A percentile compares a stretch with the other conserved stretches of the same genome.
Evolutionary conservation across 2,888 invertebrate genomes (phyloP).

Genomic region (Idaea biselata): DNA sequence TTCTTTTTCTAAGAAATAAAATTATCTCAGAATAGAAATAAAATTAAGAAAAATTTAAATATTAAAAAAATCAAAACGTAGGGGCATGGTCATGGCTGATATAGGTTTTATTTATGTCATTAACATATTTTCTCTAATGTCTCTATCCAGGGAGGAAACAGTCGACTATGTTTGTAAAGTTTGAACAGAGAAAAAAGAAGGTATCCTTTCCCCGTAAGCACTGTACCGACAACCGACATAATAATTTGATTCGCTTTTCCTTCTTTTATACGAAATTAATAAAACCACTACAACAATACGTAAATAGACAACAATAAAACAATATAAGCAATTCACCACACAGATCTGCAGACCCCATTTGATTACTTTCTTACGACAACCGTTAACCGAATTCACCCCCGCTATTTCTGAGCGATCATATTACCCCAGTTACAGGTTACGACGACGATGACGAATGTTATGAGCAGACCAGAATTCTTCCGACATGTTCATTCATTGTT

Average conservation of each 20-base stretch:
- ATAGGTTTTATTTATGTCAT: too few species aligned
- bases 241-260: background rate
- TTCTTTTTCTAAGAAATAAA: too few species aligned
- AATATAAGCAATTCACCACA: background rate
- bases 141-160: too few species aligned
- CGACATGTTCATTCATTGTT: conserved; percentile 22
- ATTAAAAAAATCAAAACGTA: too few species aligned
- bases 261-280: conserved; percentile 13
- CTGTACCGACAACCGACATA: too few species aligned
- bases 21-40: too few species aligned
- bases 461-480: conserved; percentile 19
- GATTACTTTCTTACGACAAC: conserved; percentile 6
- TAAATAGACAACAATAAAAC: conserved; percentile 6
- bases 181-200: too few species aligned
- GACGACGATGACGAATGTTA: conserved; percentile 16
- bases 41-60: too few species aligned
- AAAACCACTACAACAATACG: conserved; percentile 3
- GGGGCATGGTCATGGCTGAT: too few species aligned
- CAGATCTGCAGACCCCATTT: background rate
- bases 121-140: too few species aligned
- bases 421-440: conserved; percentile 19
- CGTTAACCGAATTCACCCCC: conserved; percentile 8
- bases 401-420: conserved; percentile 15
- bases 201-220: too few species aligned
- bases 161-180: too few species aligned